phyloP scores from a whole-genome alignment of 2,888 invertebrate genomes.

The Phytoseiulus persimilis region DNA sequence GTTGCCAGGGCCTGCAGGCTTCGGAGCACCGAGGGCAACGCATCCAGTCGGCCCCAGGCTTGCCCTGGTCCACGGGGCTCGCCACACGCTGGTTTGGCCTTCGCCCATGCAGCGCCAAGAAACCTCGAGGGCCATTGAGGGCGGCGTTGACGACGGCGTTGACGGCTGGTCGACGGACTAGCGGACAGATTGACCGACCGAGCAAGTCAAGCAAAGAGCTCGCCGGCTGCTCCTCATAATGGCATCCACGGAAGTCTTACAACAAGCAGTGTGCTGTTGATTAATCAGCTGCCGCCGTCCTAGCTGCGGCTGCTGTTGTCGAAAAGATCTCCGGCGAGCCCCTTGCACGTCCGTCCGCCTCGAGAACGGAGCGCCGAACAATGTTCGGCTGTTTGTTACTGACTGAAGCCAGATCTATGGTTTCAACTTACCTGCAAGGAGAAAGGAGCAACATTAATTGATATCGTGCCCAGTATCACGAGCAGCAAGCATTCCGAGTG shows the following conservation, averaged over 20 bases:
- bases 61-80: background rate
- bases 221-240: background rate
- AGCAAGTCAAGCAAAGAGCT: background rate
- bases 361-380: background rate
- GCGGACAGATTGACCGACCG: background rate
- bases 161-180: background rate
- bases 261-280: slow-evolving; percentile 5
- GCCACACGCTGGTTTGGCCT: background rate
- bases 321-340: background rate
- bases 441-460: background rate
- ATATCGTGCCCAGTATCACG: background rate
- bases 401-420: background rate
- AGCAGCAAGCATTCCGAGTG: too few relatives aligned
- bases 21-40: background rate
- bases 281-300: background rate
- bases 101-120: background rate
- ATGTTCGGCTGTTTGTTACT: background rate
- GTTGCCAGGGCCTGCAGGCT: background rate
- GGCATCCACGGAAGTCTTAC: slow-evolving; percentile 5
- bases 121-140: background rate
- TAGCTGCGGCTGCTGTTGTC: background rate
- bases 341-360: background rate
- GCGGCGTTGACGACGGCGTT: background rate
- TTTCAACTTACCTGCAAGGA: background rate
- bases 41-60: background rate